Percentiles rank a stretch among this genome's conserved stretches.
Evolutionary conservation across 2,113 vertebrate species (phyloP).

Genomic region (Alethe castanea): DNA sequence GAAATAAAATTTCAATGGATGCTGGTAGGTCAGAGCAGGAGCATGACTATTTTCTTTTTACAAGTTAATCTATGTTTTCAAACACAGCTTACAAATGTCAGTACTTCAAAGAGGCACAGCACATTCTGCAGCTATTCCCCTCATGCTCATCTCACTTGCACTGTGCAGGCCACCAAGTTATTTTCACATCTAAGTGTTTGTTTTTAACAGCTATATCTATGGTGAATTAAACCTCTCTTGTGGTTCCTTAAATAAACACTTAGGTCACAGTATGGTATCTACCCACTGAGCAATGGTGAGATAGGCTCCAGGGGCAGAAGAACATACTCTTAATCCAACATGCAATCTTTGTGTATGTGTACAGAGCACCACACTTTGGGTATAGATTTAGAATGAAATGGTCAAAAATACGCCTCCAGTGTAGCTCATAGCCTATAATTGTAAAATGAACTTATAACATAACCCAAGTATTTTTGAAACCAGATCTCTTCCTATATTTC

Average conservation of each 20-base stretch:
- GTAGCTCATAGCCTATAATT: neutral
- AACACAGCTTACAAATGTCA: neutral
- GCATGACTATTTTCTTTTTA: neutral
- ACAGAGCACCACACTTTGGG: neutral
- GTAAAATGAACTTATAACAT: neutral
- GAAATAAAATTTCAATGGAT: neutral
- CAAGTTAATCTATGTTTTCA: neutral
- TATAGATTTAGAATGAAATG: neutral
- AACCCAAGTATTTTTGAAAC: neutral
- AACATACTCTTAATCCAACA: neutral
- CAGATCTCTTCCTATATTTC: neutral
- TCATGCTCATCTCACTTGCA: neutral
- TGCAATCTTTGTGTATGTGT: neutral
- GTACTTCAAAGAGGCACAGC: neutral
- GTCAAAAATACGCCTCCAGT: neutral
- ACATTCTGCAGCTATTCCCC: neutral
- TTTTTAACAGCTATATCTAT: neutral
- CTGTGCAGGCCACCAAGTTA: neutral
- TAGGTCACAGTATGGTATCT: neutral
- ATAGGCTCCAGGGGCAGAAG: neutral
- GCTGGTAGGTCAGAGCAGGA: neutral
- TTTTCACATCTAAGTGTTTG: conserved; percentile 7
- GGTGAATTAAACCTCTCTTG: neutral
- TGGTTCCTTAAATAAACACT: neutral
- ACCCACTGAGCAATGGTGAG: neutral